A percentile compares a stretch with the other conserved stretches of the same genome.
phyloP scores from a whole-genome alignment of 2,113 vertebrate genomes.

The Aviceda subcristata region DNA sequence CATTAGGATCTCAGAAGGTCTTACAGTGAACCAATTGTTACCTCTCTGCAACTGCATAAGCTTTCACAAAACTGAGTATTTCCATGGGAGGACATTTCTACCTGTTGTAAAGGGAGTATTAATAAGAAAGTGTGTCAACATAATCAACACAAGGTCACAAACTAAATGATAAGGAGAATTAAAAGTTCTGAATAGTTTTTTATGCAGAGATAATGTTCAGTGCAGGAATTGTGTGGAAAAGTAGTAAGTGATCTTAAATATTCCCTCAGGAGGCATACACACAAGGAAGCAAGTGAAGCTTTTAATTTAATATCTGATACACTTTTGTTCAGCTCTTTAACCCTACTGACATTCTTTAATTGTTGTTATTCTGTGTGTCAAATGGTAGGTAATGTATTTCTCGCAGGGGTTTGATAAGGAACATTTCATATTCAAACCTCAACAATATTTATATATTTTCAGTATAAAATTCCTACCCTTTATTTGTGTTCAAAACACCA shows the following conservation, averaged over 20 bases:
- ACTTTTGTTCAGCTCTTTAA: neutral
- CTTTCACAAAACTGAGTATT: neutral
- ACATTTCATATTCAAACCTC: neutral
- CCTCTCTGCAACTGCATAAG: neutral
- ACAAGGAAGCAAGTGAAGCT: neutral
- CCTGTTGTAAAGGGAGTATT: neutral
- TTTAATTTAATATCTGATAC: neutral
- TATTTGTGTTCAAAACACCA: neutral
- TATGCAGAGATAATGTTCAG: neutral
- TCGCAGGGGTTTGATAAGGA: neutral
- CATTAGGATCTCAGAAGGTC: neutral
- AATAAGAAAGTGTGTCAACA: neutral
- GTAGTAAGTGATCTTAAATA: neutral
- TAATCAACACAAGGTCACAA: neutral
- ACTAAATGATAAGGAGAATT: neutral
- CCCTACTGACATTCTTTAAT: neutral
- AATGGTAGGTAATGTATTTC: neutral
- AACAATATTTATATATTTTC: neutral
- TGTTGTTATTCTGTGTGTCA: neutral
- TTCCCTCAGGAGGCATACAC: neutral
- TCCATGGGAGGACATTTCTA: neutral
- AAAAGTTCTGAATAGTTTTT: neutral
- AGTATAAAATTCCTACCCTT: neutral
- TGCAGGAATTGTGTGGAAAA: neutral
- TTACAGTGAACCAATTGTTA: neutral